Evolutionary conservation across 2,797 vertebrate genomes (phyloP), one percentile per base, ranked within the genome.

Genomic region (Acanthopagrus latus): DNA sequence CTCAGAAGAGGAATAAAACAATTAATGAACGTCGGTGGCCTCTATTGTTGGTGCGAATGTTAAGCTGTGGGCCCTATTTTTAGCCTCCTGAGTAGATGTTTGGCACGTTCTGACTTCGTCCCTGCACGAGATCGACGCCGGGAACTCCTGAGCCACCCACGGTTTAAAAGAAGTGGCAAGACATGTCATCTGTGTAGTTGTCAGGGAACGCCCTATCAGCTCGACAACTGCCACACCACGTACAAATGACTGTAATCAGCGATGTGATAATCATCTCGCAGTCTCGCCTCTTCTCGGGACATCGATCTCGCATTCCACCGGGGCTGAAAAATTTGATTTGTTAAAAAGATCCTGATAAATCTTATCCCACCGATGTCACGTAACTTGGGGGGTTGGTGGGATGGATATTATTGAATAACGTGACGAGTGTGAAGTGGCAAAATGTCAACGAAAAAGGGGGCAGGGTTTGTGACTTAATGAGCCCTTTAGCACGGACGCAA

Each of bases 181-280:
- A 33, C 69, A 25, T 71, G 74, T 89, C 64, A 87, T 64, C 74
- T 80, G 59, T 59, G 69, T 62, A 76, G 76, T 4, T 84, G 82
- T 83, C 68, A 80, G 84, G 69, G 59, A 85, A 89, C 71, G 65
- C 88, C 87, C 76, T 54, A 21, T 56, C 67, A 81, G 67, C 66
- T 76, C 68, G 56, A 74, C 67, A 64, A 52, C 56, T 46, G 59
- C 47, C 59, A 71, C 66, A 23, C n/a, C 7, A 25, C 17, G 82
- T 51, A 71, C 73, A 82, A 86, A 89, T 88, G 63, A 88, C 83
- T 74, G 82, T 83, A 90, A 88, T 87, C 71, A 77, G 70, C 78
- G 44, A 59, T 78, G 76, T 77, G 74, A 87, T 86, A 85, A 90
- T 87, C 78, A 86, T 74, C 76, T 80, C 51, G 23, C 71, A 70